These are phyloP conservation scores for Monomorium pharaonis DNA, from an alignment of 1,140 invertebrate genomes.

Conservation along the genomic window DNA sequence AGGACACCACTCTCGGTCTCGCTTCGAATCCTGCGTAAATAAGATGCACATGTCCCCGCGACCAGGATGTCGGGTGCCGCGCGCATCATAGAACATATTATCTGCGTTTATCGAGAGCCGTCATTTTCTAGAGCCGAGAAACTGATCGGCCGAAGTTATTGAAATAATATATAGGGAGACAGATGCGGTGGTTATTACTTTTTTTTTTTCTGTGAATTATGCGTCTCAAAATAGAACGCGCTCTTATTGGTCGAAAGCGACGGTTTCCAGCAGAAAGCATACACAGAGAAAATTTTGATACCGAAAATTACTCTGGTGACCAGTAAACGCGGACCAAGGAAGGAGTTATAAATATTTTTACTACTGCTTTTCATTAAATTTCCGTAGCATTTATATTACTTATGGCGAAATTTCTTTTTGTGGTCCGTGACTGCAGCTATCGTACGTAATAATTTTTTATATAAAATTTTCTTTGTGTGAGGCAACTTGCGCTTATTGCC, in stretches of 20 bases:
- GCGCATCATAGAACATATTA: too few relatives aligned
- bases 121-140: background rate
- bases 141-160: background rate
- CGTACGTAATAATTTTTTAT: too few relatives aligned
- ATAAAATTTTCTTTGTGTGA: too few relatives aligned
- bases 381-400: too few relatives aligned
- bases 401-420: too few relatives aligned
- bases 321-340: too few relatives aligned
- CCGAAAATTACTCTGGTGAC: too few relatives aligned
- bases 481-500: too few relatives aligned
- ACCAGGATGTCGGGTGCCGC: constrained; percentile 35
- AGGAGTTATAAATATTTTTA: too few relatives aligned
- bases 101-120: constrained; percentile 16
- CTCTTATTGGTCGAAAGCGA: background rate
- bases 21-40: constrained; percentile 79
- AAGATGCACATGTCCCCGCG: constrained; percentile 78
- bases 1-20: constrained; percentile 73
- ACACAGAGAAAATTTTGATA: too few relatives aligned
- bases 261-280: background rate
- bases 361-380: too few relatives aligned
- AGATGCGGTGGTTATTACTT: background rate
- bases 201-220: constrained; percentile 9
- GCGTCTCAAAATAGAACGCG: background rate
- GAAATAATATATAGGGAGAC: background rate
- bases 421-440: too few relatives aligned